Evolutionary conservation across 2,113 vertebrate genomes (phyloP), one percentile per base, ranked within the genome.

Genomic region (Patagioenas fasciata): DNA sequence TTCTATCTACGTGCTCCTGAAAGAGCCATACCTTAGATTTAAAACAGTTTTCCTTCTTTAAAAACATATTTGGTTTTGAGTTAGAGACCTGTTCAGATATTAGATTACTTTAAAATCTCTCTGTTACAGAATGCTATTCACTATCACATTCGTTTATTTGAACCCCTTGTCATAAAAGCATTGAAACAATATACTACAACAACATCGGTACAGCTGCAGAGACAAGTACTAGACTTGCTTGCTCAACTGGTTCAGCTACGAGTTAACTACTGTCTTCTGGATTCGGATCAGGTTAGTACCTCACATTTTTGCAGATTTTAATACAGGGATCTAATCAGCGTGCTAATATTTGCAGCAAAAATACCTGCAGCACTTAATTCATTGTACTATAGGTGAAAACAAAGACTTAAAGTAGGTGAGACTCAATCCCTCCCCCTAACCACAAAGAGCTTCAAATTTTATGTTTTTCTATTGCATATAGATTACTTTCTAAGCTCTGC

Each of bases 121-220:
- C 88, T 94, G 44, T 85, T 53, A 29, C 94, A 99, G 99, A 99
- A 99, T 85, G 98, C 99, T 73, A 99, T 99, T 94, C 99, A 99
- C 96, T 99, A 97, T 95, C 99, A 99, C 98, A 99, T 99, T 72
- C 98, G 99, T 54, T 97, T 99, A 58, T 99, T 99, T 96, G 99
- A 99, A 97, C 99, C 99, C 2, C 98, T 99, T 89, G 99, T 99
- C 77, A 99, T 99, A 89, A 99, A 99, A 97, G 99, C 99, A 12
- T 78, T 99, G 92, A 99, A 99, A 95, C 99, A 99, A 96, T 99
- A 99, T 91, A 99, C 99, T 15, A 99, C 99, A 15, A 99, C 99
- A 50, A 99, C 99, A 3, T 99, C 99, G 0, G 99, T 99, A 78
- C 98, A 98, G n/a, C 97, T 99, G 82, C 99, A 99, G 97, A 99